Percentiles rank a stretch among this genome's conserved stretches.
phyloP scores from a whole-genome alignment of 2,888 invertebrate genomes.

The Carabus problematicus region DNA sequence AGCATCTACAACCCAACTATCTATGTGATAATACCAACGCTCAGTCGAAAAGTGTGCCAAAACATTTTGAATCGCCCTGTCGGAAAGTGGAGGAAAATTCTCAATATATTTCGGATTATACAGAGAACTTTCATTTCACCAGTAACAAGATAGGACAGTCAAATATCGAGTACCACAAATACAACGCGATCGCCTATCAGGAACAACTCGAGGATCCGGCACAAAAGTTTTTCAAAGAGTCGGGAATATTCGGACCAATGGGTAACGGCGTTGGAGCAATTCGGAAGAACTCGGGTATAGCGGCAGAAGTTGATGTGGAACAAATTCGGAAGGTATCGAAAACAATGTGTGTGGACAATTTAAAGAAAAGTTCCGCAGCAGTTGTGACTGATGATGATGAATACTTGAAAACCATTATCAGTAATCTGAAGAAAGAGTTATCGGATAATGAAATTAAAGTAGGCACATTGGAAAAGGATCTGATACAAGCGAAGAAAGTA shows the following conservation, averaged over 20 bases:
- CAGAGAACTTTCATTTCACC: conserved; percentile 30
- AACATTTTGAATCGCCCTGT: conserved; percentile 47
- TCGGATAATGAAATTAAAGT: conserved; percentile 61
- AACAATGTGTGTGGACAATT: conserved; percentile 48
- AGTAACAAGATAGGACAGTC: conserved; percentile 46
- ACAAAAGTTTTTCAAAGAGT: conserved; percentile 56
- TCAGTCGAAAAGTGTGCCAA: conserved; percentile 45
- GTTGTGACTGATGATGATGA: conserved; percentile 54
- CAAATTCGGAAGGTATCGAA: conserved; percentile 53
- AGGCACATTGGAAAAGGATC: conserved; percentile 63
- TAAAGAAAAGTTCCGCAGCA: conserved; percentile 48
- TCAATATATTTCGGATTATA: conserved; percentile 36
- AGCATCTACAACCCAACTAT: conserved; percentile 6
- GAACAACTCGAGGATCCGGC: conserved; percentile 50
- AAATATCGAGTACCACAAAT: conserved; percentile 53
- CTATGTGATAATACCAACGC: conserved; percentile 29
- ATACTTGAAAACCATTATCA: conserved; percentile 58
- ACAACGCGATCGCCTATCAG: conserved; percentile 51
- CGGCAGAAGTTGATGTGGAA: conserved; percentile 51
- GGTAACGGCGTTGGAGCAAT: conserved; percentile 55
- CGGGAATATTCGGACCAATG: conserved; percentile 56
- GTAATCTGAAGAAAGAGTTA: conserved; percentile 60
- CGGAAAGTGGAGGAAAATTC: conserved; percentile 6
- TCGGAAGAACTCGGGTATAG: conserved; percentile 50
- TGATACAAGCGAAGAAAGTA: conserved; percentile 63